A percentile compares a stretch with the other conserved stretches of the same genome.
phyloP scores from a whole-genome alignment of 2,113 vertebrate genomes.

The Sminthopsis crassicaudata region DNA sequence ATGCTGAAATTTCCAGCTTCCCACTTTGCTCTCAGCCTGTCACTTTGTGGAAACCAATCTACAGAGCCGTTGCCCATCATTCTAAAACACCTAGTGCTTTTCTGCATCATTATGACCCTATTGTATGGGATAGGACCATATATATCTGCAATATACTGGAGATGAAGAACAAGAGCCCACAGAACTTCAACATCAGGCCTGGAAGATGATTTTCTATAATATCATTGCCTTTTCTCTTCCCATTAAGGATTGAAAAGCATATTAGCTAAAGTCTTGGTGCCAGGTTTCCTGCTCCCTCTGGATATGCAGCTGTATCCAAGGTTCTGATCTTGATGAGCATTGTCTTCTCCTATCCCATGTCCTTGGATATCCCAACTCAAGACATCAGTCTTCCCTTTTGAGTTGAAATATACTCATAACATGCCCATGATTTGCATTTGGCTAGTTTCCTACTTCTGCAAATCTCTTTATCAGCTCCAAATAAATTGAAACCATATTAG shows the following conservation, averaged over 20 bases:
- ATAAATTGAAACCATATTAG: not conserved
- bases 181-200: not conserved
- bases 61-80: not conserved
- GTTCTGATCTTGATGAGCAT: not conserved
- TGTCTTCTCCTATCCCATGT: not conserved
- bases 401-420: not conserved
- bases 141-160: not conserved
- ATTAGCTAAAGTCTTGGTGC: not conserved
- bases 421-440: not conserved
- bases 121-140: not conserved
- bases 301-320: not conserved
- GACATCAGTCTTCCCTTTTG: not conserved
- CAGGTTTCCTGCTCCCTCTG: not conserved
- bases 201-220: not conserved
- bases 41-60: not conserved
- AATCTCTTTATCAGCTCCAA: not conserved
- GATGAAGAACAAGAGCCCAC: not conserved
- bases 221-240: not conserved
- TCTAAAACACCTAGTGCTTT: not conserved
- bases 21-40: not conserved
- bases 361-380: not conserved
- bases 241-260: not conserved
- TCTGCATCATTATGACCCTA: not conserved
- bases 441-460: not conserved
- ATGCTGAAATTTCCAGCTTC: not conserved